A percentile compares a stretch with the other conserved stretches of the same genome.
Conservation (phyloP, 2,113 vertebrate species). For the Corydoras maculifer region DNA sequence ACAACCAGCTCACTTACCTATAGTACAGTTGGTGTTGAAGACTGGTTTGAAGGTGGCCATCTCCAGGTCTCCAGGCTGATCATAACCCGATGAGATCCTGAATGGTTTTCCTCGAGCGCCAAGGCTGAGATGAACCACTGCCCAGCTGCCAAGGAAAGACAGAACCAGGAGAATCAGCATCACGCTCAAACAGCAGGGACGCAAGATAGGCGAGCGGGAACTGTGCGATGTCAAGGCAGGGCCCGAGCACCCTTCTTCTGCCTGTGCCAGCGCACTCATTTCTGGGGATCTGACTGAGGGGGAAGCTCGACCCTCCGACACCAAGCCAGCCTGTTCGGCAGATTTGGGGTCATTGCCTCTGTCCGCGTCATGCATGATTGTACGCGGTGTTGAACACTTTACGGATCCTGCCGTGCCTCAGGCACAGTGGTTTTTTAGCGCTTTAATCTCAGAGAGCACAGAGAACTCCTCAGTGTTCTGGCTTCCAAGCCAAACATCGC, state of each 20-base stretch:
- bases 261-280: conserved; percentile 24
- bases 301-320: conserved; percentile 38
- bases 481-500: conserved; percentile 42
- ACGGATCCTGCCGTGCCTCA: background rate
- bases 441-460: conserved; percentile 26
- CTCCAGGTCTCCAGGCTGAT: conserved; percentile 53
- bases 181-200: conserved; percentile 55
- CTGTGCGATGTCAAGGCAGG: conserved; percentile 40
- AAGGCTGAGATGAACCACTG: conserved; percentile 64
- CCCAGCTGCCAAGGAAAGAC: conserved; percentile 74
- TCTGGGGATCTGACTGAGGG: conserved; percentile 39
- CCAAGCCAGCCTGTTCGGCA: conserved; percentile 36
- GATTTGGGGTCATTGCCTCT: conserved; percentile 41
- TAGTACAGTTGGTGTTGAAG: conserved; percentile 71
- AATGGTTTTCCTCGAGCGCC: conserved; percentile 57
- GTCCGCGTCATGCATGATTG: conserved; percentile 47
- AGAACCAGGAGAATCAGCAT: conserved; percentile 64
- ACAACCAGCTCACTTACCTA: conserved; percentile 52
- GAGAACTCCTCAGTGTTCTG: conserved; percentile 28
- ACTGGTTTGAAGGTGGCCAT: conserved; percentile 58
- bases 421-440: background rate
- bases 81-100: conserved; percentile 62
- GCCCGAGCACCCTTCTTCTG: conserved; percentile 37
- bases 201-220: conserved; percentile 37
- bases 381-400: conserved; percentile 10